phyloP scores from a whole-genome alignment of 2,113 vertebrate species.

The Oceanites oceanicus region DNA sequence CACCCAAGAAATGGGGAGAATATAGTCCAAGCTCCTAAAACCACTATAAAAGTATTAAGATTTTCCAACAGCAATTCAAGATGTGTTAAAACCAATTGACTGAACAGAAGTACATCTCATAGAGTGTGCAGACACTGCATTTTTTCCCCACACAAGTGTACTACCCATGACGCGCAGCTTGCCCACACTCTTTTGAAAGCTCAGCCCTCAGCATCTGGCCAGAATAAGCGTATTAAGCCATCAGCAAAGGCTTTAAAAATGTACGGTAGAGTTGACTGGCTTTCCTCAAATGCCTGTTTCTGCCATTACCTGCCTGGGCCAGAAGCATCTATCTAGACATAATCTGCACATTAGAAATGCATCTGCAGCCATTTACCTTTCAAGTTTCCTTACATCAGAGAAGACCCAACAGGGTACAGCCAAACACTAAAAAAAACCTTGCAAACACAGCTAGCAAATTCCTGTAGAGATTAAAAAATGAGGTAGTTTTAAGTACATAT shows the following conservation, averaged over 20 bases:
- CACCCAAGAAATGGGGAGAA: background rate
- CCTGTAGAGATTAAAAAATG: background rate
- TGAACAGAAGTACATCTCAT: background rate
- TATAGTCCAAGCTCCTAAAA: background rate
- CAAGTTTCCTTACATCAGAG: background rate
- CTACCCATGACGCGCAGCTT: background rate
- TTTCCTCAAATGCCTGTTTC: background rate
- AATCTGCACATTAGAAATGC: background rate
- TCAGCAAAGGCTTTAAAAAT: background rate
- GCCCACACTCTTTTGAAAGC: background rate
- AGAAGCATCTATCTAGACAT: background rate
- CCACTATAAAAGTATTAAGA: background rate
- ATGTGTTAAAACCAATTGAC: background rate
- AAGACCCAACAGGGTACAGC: background rate
- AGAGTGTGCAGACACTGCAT: background rate
- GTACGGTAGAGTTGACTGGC: background rate
- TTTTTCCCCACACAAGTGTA: background rate
- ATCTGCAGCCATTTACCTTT: background rate
- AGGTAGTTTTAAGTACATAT: background rate
- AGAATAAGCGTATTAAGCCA: background rate
- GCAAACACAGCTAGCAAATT: background rate
- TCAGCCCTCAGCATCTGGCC: background rate
- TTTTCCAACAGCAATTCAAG: background rate
- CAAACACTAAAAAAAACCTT: background rate
- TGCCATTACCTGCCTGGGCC: background rate